Evolutionary conservation across 2,113 vertebrate genomes (phyloP), one percentile per base, ranked within the genome.

Genomic region (Archocentrus centrarchus): DNA sequence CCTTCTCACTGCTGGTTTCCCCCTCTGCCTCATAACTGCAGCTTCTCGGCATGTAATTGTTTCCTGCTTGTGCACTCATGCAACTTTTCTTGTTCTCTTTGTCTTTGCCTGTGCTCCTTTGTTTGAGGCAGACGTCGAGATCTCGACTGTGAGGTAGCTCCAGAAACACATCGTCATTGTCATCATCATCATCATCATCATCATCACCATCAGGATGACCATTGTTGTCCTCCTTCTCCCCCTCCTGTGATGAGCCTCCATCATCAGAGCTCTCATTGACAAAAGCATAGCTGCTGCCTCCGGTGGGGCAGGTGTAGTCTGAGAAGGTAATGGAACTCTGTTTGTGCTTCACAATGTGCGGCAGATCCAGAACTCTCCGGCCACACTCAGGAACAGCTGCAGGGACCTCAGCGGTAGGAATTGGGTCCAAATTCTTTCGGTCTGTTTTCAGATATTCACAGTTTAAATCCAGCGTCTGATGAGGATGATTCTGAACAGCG

Each of bases 251-350:
- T 39, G 90, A 95, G 75, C 86, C 94, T 13, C 79, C 93, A 11
- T 88, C 89, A 2, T 96, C 94, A 35, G 88, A 96, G 60, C 90
- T 92, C 47, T 95, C 89, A 0, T 77, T 89, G 60, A 86, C 83
- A 55, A 27, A 88, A 73, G 94, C 66, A 3, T 83, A 87, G 79
- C 68, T 53, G 27, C 82, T 82, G 1, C 37, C 7, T n/a, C n/a
- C 66, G 22, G n/a, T 37, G 47, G 84, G 55, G 35, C 44, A 60
- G 57, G 78, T 37, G 0, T 80, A 88, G 77, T 97, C 94, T 24
- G 94, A 93, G 92, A 97, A 98, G 4, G 96, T 85, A 81, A 97
- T 96, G 80, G 93, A 94, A 82, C 94, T 96, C 17, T 88, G 88
- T 83, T 96, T 96, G 88, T 96, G 93, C 78, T 95, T 96, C 60